Conservation (phyloP, 2,888 invertebrate genomes). For the Hymenopus coronatus region DNA sequence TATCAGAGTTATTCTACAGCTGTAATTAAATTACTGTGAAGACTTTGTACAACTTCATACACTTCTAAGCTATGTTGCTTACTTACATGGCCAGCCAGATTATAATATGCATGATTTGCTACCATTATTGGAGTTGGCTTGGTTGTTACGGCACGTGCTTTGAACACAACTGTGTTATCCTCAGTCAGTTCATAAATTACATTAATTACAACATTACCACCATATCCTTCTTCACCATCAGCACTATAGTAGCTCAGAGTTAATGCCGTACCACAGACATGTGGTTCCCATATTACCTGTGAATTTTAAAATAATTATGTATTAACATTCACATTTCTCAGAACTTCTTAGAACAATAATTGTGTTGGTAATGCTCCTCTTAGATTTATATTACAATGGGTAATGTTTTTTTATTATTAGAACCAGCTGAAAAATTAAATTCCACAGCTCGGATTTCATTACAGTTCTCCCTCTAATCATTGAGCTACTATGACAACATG, state of each 20-base stretch:
- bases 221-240: constrained; percentile 84
- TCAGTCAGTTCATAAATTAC: constrained; percentile 66
- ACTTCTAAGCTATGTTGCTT: background rate
- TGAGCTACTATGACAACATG: no score
- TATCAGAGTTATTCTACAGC: no score
- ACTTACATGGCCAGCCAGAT: constrained; percentile 75
- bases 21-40: no score
- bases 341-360: no score
- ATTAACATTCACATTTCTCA: no score
- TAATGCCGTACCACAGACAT: constrained; percentile 54
- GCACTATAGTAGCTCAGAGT: constrained; percentile 69
- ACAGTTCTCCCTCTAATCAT: no score
- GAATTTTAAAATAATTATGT: background rate
- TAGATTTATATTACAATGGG: no score
- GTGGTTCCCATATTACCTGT: constrained; percentile 60
- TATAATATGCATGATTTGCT: constrained; percentile 88
- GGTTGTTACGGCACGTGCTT: constrained; percentile 71
- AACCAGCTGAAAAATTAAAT: no score
- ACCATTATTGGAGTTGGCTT: constrained; percentile 82
- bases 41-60: no score
- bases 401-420: no score
- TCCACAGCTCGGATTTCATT: no score
- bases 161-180: constrained; percentile 70
- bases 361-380: no score
- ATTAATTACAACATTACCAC: constrained; percentile 73